Evolutionary conservation across 1,140 invertebrate species (phyloP), one percentile per base, ranked within the genome.

Genomic region (Drepana arcuata): DNA sequence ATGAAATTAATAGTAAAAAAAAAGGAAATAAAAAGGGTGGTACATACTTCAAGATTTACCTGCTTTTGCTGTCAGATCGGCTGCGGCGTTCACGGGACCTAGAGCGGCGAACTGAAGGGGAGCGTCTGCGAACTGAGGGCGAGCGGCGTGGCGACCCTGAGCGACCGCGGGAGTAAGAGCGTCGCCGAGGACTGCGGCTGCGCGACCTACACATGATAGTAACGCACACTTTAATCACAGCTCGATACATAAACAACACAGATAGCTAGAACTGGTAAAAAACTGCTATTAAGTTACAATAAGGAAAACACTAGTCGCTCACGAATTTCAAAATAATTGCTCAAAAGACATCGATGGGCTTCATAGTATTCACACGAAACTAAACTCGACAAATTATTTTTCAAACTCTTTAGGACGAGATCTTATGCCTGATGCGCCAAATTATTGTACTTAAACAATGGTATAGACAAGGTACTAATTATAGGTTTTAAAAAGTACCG

Each of bases 401-500:
- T n/a, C n/a, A n/a, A n/a, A n/a, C n/a, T n/a, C n/a, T n/a, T n/a
- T n/a, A n/a, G n/a, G n/a, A n/a, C n/a, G n/a, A n/a, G n/a, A n/a
- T n/a, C n/a, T n/a, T n/a, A n/a, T n/a, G n/a, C n/a, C n/a, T n/a
- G n/a, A n/a, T n/a, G n/a, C n/a, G n/a, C n/a, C n/a, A n/a, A n/a
- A n/a, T n/a, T n/a, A n/a, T n/a, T n/a, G n/a, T n/a, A n/a, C n/a
- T 63, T 77, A 72, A 47, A 56, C 58, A 63, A 40, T 70, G 68
- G 57, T 67, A 75, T 73, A 70, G 75, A 62, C 73, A 56, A 9
- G 57, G 69, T 77, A 67, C 72, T 80, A 80, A 80, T 61, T 72
- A 77, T 69, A 80, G 75, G 70, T 74, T 74, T 70, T 38, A 75
- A 77, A 77, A 60, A 72, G 69, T 80, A 80, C 75, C 75, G 69